A percentile compares a stretch with the other conserved stretches of the same genome.
Conservation (phyloP, 2,888 invertebrate genomes). For the Chamaedrilus cognettii region DNA sequence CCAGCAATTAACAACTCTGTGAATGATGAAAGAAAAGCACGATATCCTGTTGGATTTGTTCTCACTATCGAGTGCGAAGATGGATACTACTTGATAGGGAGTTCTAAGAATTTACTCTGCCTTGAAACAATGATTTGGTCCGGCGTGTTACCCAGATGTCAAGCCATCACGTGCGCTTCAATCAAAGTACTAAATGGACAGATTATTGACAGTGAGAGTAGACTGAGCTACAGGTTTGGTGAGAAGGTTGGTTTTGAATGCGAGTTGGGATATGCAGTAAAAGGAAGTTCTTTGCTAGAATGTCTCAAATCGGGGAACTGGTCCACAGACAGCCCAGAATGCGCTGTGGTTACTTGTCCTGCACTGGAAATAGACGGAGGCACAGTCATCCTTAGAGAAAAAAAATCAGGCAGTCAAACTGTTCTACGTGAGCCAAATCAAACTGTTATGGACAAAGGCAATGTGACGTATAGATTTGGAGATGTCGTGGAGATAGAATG, state of each 20-base stretch:
- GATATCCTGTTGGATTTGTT: conserved; percentile 18
- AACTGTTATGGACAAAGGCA: neutral
- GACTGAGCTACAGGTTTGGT: neutral
- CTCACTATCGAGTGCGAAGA: conserved; percentile 22
- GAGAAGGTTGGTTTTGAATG: conserved; percentile 60
- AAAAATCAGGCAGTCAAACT: too few species aligned
- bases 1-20: conserved; percentile 8
- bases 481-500: conserved; percentile 9
- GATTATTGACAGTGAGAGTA: neutral
- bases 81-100: conserved; percentile 24
- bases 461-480: conserved; percentile 10
- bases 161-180: neutral
- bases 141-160: neutral
- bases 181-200: neutral
- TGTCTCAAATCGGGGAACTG: conserved; percentile 70
- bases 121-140: neutral
- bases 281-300: conserved; percentile 65
- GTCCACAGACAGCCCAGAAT: conserved; percentile 68
- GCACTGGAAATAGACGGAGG: neutral
- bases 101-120: neutral
- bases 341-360: conserved; percentile 54
- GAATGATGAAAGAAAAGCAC: conserved; percentile 3
- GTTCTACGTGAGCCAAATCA: too few species aligned
- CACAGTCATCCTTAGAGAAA: neutral
- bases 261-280: conserved; percentile 66